A percentile compares a stretch with the other conserved stretches of the same genome.
phyloP scores from a whole-genome alignment of 2,113 vertebrate genomes.

The Ammodytes marinus region DNA sequence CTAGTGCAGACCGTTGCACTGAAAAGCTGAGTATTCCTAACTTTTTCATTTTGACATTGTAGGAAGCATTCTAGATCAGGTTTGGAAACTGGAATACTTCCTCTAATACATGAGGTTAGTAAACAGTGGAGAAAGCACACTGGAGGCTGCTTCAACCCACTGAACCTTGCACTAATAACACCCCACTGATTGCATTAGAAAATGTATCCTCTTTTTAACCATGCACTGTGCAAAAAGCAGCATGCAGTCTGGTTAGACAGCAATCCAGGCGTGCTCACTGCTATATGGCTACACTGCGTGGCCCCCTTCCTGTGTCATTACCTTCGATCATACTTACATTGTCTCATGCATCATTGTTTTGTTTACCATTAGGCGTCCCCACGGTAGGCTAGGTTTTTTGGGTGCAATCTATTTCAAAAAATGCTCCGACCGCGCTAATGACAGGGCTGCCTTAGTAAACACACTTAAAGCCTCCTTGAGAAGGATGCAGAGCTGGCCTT shows the following conservation, averaged over 20 bases:
- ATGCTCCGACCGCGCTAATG: conserved; percentile 58
- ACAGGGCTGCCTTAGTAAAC: conserved; percentile 42
- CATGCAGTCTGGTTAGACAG: conserved; percentile 12
- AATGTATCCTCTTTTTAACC: conserved; percentile 76
- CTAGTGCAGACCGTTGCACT: no score
- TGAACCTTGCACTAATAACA: conserved; percentile 63
- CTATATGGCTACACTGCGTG: neutral
- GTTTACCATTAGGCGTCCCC: conserved; percentile 65
- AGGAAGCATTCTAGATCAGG: conserved; percentile 14
- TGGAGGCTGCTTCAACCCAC: conserved; percentile 48
- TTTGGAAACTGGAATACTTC: conserved; percentile 25
- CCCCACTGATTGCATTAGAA: conserved; percentile 67
- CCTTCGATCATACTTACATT: conserved; percentile 51
- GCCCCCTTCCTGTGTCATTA: conserved; percentile 53
- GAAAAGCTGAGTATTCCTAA: no score
- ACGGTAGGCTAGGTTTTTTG: conserved; percentile 27
- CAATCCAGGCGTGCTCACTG: neutral
- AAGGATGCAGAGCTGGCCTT: conserved; percentile 40
- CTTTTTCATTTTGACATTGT: no score
- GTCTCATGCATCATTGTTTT: conserved; percentile 58
- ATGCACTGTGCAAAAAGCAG: conserved; percentile 44
- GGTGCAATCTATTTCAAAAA: conserved; percentile 28
- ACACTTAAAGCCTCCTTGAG: conserved; percentile 36
- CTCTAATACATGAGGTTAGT: conserved; percentile 53
- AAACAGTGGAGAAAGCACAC: conserved; percentile 48